Percentiles rank a stretch among this genome's conserved stretches.
These are phyloP conservation scores for Chaetodon auriga DNA, from an alignment of 2,113 vertebrate species.

Conservation along the genomic window DNA sequence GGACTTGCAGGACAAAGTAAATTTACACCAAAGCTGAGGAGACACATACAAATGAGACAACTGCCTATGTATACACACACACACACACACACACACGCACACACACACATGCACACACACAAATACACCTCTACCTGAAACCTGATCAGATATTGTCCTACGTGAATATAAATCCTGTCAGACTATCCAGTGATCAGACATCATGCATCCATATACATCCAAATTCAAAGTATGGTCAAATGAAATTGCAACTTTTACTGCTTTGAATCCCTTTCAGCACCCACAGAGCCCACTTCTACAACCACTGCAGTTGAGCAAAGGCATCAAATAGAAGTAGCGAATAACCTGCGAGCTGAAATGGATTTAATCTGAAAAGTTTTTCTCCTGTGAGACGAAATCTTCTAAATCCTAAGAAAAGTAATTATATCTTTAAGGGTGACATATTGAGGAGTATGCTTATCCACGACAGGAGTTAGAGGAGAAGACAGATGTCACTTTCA, in stretches of 20 bases:
- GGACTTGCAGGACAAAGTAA: background rate
- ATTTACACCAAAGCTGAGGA: slow-evolving; percentile 22
- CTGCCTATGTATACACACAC: background rate
- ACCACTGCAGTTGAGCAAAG: too few relatives aligned
- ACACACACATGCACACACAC: background rate
- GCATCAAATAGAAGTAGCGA: background rate
- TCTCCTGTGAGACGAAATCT: background rate
- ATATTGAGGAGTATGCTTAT: background rate
- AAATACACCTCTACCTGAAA: background rate
- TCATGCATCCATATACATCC: background rate
- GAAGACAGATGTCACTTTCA: background rate
- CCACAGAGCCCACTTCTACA: background rate
- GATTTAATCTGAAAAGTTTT: too few relatives aligned
- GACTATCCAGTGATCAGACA: background rate
- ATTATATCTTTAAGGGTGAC: background rate
- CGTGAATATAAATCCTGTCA: background rate
- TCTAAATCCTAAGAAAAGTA: background rate
- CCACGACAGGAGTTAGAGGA: background rate
- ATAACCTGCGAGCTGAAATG: too few relatives aligned
- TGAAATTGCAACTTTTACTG: background rate
- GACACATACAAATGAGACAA: background rate
- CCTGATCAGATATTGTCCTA: background rate
- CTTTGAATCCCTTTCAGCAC: background rate
- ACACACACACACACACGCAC: too few relatives aligned
- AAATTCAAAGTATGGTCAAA: background rate